Percentiles rank a stretch among this genome's conserved stretches.
phyloP scores from a whole-genome alignment of 2,113 vertebrate species.

The Felis chaus region DNA sequence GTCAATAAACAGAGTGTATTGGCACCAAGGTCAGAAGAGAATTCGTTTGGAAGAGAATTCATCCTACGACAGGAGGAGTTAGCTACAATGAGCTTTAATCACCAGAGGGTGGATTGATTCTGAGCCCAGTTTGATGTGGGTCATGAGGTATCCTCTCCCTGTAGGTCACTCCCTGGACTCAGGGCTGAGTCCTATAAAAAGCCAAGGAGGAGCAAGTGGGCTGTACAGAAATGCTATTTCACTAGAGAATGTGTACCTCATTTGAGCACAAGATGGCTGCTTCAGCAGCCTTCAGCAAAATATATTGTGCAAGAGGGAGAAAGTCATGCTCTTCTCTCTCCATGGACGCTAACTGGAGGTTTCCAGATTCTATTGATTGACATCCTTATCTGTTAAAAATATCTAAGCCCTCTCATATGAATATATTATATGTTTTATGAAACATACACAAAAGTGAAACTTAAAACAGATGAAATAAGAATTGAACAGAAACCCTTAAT shows the following conservation, averaged over 20 bases:
- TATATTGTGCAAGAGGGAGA: not conserved
- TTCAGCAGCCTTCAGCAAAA: not conserved
- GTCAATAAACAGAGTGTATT: not conserved
- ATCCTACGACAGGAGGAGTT: not conserved
- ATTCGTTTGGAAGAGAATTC: not conserved
- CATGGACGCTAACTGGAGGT: not conserved
- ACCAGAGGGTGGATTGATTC: slow-evolving; percentile 6
- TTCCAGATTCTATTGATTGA: not conserved
- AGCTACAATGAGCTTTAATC: not conserved
- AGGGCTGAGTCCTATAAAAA: not conserved
- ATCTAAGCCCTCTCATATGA: not conserved
- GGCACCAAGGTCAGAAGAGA: not conserved
- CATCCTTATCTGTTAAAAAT: not conserved
- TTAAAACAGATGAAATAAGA: not conserved
- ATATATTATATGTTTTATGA: not conserved
- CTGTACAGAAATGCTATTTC: not conserved
- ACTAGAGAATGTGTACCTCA: not conserved
- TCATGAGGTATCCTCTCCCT: not conserved
- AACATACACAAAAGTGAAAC: not conserved
- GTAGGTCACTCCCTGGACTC: not conserved
- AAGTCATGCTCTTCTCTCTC: not conserved
- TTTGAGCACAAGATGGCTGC: not conserved
- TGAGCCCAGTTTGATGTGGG: not conserved
- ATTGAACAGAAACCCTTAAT: not conserved
- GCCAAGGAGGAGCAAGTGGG: not conserved